Conservation (phyloP, 23 tunicate species). For the Trididemnum miniatum region DNA sequence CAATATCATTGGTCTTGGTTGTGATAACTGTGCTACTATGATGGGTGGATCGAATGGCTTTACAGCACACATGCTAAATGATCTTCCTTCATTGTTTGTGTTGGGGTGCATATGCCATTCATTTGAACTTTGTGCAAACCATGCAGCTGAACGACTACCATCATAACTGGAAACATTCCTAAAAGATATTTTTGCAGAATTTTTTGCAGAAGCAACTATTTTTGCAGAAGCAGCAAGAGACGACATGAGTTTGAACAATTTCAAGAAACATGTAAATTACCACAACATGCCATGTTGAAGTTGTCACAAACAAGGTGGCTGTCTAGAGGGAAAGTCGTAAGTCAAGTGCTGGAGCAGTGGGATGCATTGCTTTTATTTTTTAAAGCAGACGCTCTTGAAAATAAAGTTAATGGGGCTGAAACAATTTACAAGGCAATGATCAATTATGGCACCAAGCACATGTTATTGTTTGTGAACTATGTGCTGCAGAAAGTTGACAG, state of each 20-base stretch:
- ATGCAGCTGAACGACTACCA: conserved; percentile 13
- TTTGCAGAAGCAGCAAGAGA: conserved; percentile 12
- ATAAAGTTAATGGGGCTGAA: too few relatives aligned
- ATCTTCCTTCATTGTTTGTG: background rate
- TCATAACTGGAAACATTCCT: conserved; percentile 1
- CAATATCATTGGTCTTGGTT: conserved; percentile 12
- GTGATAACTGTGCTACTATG: conserved; percentile 25
- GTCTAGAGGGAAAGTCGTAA: too few relatives aligned
- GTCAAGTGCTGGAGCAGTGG: too few relatives aligned
- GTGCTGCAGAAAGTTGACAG: background rate
- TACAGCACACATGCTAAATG: background rate
- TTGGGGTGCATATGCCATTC: conserved; percentile 24
- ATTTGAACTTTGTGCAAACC: conserved; percentile 26
- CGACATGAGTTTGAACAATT: background rate
- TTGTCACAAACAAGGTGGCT: too few relatives aligned
- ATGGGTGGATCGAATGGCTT: background rate
- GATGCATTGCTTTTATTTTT: too few relatives aligned
- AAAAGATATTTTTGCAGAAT: background rate
- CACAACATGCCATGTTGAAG: too few relatives aligned
- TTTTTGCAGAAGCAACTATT: background rate
- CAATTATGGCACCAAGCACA: too few relatives aligned
- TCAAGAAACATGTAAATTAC: conserved; percentile 14
- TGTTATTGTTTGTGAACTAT: too few relatives aligned
- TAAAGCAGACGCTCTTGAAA: too few relatives aligned
- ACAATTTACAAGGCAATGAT: too few relatives aligned